These are phyloP conservation scores for Turritopsis dohrnii DNA, from an alignment of 30 jellyfish, hydroid and myxozoan species.

Conservation along the genomic window DNA sequence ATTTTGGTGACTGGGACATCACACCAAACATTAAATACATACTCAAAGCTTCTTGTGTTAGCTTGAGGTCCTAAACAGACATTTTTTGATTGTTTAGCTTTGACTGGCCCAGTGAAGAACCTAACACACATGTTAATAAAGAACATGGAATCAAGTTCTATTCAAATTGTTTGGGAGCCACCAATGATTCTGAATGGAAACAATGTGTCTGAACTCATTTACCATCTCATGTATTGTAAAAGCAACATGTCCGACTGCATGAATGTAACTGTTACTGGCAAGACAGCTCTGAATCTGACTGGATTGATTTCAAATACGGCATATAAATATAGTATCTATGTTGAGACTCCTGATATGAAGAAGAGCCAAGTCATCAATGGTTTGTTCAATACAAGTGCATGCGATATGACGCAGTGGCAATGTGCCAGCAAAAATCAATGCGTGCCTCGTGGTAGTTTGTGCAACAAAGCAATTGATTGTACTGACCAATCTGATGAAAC, in stretches of 20 bases:
- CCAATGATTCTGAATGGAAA: neutral
- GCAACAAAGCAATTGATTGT: slow-evolving; percentile 9
- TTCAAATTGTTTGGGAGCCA: neutral
- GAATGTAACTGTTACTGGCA: slow-evolving; percentile 4
- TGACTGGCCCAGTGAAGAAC: neutral
- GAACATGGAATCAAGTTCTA: slow-evolving; percentile 3
- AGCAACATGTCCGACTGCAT: neutral
- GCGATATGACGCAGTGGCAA: neutral
- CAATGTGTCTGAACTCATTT: neutral
- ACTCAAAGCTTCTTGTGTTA: too few relatives aligned
- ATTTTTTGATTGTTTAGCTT: neutral
- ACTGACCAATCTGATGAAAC: slow-evolving; percentile 15
- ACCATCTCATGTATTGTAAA: neutral
- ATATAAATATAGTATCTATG: neutral
- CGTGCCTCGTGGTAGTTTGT: neutral
- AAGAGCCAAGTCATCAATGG: neutral
- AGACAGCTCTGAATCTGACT: neutral
- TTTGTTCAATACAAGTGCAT: neutral
- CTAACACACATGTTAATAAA: neutral
- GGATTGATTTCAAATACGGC: neutral
- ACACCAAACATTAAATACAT: too few relatives aligned
- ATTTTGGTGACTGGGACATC: too few relatives aligned
- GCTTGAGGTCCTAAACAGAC: too few relatives aligned
- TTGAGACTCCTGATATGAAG: neutral
- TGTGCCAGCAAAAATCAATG: neutral